Base-by-base conservation (phyloP, 2,797 vertebrate genomes). In the Cuniculus paca region DNA sequence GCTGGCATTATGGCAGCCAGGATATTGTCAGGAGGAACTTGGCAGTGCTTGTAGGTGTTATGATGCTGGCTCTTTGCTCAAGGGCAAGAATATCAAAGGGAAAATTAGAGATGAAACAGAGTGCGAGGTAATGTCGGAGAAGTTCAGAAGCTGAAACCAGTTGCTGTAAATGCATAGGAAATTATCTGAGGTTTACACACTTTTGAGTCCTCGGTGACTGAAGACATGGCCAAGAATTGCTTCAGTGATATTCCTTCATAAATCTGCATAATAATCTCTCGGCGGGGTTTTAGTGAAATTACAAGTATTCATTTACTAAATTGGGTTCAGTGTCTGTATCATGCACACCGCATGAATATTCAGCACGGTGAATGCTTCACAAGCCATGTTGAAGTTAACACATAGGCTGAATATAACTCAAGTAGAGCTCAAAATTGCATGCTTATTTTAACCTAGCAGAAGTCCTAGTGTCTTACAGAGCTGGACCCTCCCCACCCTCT, bases 221-320 rank as follows among this genome's bases (percentile, higher is more conserved):
- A 98, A 98, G 98, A 98, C 96, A 98, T 95, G 97, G 98, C 98
- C 98, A 98, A 98, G 98, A 98, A 98, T 98, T 98, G 97, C 98
- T 98, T 98, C 98, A 98, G 97, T 97, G 98, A 97, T 98, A 98
- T 98, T 98, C 98, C 96, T 98, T 98, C 98, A 98, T 99, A 99
- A 98, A 99, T 99, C 98, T 98, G 96, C 98, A 99, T 99, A 98
- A 98, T 98, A 98, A 98, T 98, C 98, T 98, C 98, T 98, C 98
- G 95, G 97, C 95, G 93, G 98, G 98, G 97, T 98, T 98, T 98
- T 98, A 98, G 98, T 98, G 98, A 99, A 98, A 99, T 98, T 98
- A 98, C 98, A 99, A 99, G 98, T 98, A 98, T 98, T 98, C 98
- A 98, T 98, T 99, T 99, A 98, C 98, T 99, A 99, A 99, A 99